These are phyloP conservation scores for Sphenopsis melanotis DNA, from an alignment of 2,797 vertebrate species.

Conservation along the genomic window DNA sequence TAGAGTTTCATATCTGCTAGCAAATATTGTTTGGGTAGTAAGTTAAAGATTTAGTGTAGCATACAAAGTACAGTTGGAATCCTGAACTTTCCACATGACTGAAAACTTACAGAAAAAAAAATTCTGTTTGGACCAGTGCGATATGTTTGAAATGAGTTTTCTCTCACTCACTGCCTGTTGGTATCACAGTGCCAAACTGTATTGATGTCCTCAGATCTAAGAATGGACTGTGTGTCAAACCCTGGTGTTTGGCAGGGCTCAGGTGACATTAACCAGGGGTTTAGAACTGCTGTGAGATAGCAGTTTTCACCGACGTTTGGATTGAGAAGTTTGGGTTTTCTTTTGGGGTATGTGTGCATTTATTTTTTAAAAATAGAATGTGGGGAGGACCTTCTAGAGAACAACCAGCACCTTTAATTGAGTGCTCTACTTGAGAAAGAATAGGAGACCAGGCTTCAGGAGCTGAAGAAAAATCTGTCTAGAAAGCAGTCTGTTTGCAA, in stretches of 20 bases:
- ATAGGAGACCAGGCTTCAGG: neutral
- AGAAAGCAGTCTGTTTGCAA: neutral
- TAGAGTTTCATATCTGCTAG: neutral
- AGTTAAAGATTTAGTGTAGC: neutral
- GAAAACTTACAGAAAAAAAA: neutral
- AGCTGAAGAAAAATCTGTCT: neutral
- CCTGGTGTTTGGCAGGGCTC: neutral
- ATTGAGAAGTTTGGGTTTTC: neutral
- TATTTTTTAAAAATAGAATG: neutral
- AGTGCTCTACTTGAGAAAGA: neutral
- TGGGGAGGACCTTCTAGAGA: neutral
- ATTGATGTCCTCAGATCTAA: neutral
- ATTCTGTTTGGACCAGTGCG: neutral
- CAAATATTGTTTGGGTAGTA: neutral
- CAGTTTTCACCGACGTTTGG: neutral
- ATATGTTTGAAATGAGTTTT: neutral
- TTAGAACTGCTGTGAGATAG: neutral
- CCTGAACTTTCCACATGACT: neutral
- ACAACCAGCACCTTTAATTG: neutral
- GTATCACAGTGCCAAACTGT: neutral
- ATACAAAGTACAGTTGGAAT: neutral
- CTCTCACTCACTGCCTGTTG: neutral
- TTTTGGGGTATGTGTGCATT: neutral
- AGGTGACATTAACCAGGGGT: neutral
- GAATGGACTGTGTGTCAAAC: fast-evolving